Conservation (phyloP, 2,113 vertebrate genomes). For the Daubentonia madagascariensis region DNA sequence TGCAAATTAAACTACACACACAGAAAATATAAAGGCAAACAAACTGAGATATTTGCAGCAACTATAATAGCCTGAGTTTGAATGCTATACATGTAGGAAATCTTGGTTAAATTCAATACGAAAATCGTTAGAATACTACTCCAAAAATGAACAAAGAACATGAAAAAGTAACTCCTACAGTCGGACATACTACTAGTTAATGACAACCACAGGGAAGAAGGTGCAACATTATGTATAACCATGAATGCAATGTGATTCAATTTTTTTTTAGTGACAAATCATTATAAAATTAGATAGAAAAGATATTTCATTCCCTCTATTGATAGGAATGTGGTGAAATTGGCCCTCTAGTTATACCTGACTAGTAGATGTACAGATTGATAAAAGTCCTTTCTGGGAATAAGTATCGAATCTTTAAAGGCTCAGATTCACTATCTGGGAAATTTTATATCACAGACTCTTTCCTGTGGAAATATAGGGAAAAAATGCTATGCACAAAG, state of each 20-base stretch:
- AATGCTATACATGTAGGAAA: not conserved
- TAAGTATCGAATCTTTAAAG: not conserved
- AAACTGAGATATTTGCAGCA: not conserved
- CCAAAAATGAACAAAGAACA: slow-evolving; percentile 15
- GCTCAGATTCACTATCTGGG: not conserved
- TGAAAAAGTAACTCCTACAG: slow-evolving; percentile 7
- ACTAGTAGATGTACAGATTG: not conserved
- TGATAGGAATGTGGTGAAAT: slow-evolving; percentile 16
- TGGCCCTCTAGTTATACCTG: not conserved
- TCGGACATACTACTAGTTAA: not conserved
- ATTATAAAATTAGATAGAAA: slow-evolving; percentile 21
- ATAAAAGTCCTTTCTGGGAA: not conserved
- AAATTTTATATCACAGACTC: not conserved
- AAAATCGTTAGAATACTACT: slow-evolving; percentile 22
- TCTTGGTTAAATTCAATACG: not conserved
- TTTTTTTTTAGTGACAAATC: not conserved
- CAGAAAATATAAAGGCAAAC: slow-evolving; percentile 3
- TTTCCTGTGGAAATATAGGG: not conserved
- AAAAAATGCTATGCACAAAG: not conserved
- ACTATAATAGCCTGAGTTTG: not conserved
- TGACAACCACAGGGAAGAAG: not conserved
- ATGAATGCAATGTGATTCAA: not conserved
- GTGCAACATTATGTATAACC: not conserved
- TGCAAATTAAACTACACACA: slow-evolving; percentile 35
- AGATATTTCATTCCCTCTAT: not conserved